Base-by-base conservation (phyloP, 1,140 invertebrate genomes). In the Ylistrum balloti region DNA sequence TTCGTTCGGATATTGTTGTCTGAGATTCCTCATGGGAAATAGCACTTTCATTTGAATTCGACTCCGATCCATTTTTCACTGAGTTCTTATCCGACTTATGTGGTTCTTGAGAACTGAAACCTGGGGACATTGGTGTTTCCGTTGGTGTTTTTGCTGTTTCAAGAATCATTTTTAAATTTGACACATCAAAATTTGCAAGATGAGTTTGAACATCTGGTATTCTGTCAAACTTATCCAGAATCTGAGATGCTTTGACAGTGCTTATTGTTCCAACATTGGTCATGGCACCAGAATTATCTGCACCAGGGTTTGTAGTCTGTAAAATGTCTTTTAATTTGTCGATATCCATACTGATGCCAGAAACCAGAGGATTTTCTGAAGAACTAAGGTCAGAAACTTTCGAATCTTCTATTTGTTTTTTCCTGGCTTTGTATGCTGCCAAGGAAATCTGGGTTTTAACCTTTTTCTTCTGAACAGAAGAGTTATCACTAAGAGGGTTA, bases 271-370 rank as follows among this genome's bases (percentile, higher is more conserved):
- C 56, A 74, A 74, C 56, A n/a, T 22, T n/a, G 22, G 56, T n/a
- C n/a, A n/a, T 5, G 5, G 17, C 56, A 74, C 22, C 22, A 28
- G 56, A 28, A 74, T 28, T 74, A 74, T 74, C 56, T 28, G 22
- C 1, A 74, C 0, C n/a, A 5, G 56, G 5, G n/a, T 85, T 86
- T 56, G 56, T 90, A 56, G 34, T 90, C 85, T 90, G 89, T 28
- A 90, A 35, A 35, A 90, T 90, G 33, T 33, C 87, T 87, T 90
- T 90, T 17, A 90, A 87, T 33, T 90, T 90, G 1, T 38, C 41
- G 22, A 90, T 87, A 45, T 90, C 89, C 38, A 90, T 28, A 56
- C 87, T 87, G 20, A 90, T 86, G 45, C 34, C 28, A 28, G 56
- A 28, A 22, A 74, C 56, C 11, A 28, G 17, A 5, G 56, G n/a